phyloP scores from a whole-genome alignment of 2,888 invertebrate species.

The Epinotia nisella region DNA sequence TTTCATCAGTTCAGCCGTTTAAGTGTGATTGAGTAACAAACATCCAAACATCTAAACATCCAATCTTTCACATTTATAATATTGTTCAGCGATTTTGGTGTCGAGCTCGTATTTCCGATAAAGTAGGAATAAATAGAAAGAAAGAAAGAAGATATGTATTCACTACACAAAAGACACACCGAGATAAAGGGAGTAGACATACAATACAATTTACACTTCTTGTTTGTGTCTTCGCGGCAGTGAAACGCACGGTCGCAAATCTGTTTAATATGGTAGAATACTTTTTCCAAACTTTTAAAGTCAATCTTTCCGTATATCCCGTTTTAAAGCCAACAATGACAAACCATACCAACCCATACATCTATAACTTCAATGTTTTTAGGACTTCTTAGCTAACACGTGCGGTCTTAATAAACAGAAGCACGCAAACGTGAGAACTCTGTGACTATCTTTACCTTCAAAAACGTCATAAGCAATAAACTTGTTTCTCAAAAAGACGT shows the following conservation, averaged over 20 bases:
- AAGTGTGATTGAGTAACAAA: too few species aligned
- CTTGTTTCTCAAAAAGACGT: background rate
- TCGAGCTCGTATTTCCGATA: background rate
- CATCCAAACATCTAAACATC: too few species aligned
- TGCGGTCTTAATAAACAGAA: background rate
- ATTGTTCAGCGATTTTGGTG: too few species aligned
- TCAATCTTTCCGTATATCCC: background rate
- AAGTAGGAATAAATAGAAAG: background rate
- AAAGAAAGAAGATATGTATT: too few species aligned
- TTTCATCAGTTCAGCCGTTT: too few species aligned
- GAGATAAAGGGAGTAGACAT: too few species aligned
- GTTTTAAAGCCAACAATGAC: constrained; percentile 2
- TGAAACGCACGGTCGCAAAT: too few species aligned
- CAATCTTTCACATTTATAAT: too few species aligned
- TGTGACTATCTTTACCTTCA: background rate
- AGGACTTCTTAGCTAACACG: background rate
- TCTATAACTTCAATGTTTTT: background rate
- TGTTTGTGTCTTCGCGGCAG: too few species aligned
- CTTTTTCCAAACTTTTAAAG: background rate
- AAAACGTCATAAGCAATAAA: background rate
- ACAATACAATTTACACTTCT: too few species aligned
- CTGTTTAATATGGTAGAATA: background rate
- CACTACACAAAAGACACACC: too few species aligned
- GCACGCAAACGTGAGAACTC: background rate
- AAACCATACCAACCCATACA: background rate